Evolutionary conservation across 1,140 invertebrate species (phyloP).

Genomic region (Drosophila repletoides): DNA sequence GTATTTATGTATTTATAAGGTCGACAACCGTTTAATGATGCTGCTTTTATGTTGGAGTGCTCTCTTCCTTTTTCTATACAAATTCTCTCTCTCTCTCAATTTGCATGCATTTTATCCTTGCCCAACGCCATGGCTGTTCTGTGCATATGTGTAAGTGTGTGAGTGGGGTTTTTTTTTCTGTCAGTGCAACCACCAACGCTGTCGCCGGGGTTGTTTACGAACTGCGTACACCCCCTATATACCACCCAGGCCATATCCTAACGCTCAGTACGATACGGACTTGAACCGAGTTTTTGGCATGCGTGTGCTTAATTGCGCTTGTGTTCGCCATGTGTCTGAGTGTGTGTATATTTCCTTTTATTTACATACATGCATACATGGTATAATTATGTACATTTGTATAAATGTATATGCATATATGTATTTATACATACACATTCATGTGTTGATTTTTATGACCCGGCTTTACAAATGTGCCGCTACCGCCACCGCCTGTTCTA

Average conservation of each 20-base stretch:
- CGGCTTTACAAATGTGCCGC: constrained; percentile 39
- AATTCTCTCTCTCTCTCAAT: background rate
- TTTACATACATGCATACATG: constrained; percentile 1
- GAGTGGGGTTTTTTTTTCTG: constrained; percentile 16
- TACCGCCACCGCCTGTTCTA: constrained; percentile 45
- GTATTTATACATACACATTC: constrained; percentile 37
- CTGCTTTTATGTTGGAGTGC: constrained; percentile 8
- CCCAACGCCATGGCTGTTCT: constrained; percentile 55
- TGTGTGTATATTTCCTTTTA: background rate
- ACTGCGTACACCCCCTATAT: constrained; percentile 53
- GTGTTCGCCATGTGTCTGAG: constrained; percentile 45
- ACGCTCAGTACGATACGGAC: constrained; percentile 19
- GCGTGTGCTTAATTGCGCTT: constrained; percentile 70
- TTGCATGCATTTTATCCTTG: constrained; percentile 44
- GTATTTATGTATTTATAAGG: constrained; percentile 28
- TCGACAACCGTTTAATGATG: constrained; percentile 76
- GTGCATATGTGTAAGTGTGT: constrained; percentile 8
- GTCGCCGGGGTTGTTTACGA: constrained; percentile 62
- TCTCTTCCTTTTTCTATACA: background rate
- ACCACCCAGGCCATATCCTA: constrained; percentile 6
- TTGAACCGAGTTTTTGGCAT: constrained; percentile 45
- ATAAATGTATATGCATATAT: constrained; percentile 1
- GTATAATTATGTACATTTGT: background rate
- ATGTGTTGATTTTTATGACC: constrained; percentile 66
- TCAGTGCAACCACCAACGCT: constrained; percentile 68